Conservation (phyloP, 1,140 invertebrate species). For the Heliconius himera region DNA sequence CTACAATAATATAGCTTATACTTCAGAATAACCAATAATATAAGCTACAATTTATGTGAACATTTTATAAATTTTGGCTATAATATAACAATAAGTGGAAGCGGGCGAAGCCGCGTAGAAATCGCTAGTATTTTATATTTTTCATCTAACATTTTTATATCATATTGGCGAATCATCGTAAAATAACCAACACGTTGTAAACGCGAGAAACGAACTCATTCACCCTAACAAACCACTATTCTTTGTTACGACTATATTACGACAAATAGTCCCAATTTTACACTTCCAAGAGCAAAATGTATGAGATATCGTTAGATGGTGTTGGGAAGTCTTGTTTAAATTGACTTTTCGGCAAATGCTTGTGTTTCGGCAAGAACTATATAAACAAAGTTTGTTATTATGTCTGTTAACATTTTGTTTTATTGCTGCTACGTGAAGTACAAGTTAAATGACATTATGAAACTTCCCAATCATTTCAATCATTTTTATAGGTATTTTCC, state of each 20-base stretch:
- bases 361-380: background rate
- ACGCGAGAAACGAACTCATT: conserved; percentile 62
- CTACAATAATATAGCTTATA: too few species aligned
- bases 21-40: too few species aligned
- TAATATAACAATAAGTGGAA: too few species aligned
- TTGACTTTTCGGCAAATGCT: conserved; percentile 20
- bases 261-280: conserved; percentile 46
- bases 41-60: too few species aligned
- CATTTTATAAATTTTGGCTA: too few species aligned
- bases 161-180: conserved; percentile 43
- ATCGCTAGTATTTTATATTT: background rate
- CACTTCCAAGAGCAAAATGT: conserved; percentile 33
- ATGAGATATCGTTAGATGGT: conserved; percentile 16
- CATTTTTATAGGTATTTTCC: conserved; percentile 44
- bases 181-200: conserved; percentile 61
- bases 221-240: conserved; percentile 67
- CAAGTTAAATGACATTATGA: conserved; percentile 36
- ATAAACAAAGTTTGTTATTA: conserved; percentile 32
- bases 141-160: background rate
- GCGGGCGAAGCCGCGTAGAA: too few species aligned
- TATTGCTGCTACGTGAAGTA: conserved; percentile 38
- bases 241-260: conserved; percentile 66
- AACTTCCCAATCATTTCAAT: conserved; percentile 33
- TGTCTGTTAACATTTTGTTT: conserved; percentile 29
- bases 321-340: conserved; percentile 2